A percentile compares a stretch with the other conserved stretches of the same genome.
Evolutionary conservation across 2,888 invertebrate genomes (phyloP).

Genomic region (Thyatira batis): DNA sequence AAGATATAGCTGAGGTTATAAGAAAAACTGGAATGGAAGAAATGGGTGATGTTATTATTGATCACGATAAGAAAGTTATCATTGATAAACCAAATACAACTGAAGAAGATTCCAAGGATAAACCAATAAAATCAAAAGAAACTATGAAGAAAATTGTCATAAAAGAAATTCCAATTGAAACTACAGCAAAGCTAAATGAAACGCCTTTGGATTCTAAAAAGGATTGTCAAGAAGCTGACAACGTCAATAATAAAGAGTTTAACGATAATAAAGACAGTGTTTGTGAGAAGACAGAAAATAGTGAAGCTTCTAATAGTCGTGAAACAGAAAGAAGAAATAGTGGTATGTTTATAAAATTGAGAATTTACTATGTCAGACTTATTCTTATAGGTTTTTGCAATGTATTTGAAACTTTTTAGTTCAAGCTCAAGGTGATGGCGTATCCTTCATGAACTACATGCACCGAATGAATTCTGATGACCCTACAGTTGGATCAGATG

Average conservation of each 20-base stretch:
- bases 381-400: neutral
- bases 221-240: conserved; percentile 20
- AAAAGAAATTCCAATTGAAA: conserved; percentile 33
- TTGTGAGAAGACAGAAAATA: conserved; percentile 17
- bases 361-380: neutral
- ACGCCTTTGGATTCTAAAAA: conserved; percentile 15
- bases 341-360: conserved; percentile 26
- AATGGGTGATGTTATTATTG: conserved; percentile 48
- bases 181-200: conserved; percentile 6
- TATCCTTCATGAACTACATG: conserved; percentile 58
- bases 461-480: conserved; percentile 39
- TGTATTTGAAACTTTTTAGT: conserved; percentile 19
- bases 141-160: conserved; percentile 38
- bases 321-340: conserved; percentile 21
- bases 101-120: conserved; percentile 1
- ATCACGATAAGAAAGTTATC: conserved; percentile 50
- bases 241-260: conserved; percentile 19
- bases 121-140: conserved; percentile 12
- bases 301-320: conserved; percentile 18
- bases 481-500: conserved; percentile 37
- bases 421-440: conserved; percentile 51
- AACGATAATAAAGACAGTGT: conserved; percentile 15
- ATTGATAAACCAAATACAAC: conserved; percentile 24
- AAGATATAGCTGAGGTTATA: conserved; percentile 19
- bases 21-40: conserved; percentile 29